Evolutionary conservation across 2,888 invertebrate species (phyloP).

Genomic region (Timandra comae): DNA sequence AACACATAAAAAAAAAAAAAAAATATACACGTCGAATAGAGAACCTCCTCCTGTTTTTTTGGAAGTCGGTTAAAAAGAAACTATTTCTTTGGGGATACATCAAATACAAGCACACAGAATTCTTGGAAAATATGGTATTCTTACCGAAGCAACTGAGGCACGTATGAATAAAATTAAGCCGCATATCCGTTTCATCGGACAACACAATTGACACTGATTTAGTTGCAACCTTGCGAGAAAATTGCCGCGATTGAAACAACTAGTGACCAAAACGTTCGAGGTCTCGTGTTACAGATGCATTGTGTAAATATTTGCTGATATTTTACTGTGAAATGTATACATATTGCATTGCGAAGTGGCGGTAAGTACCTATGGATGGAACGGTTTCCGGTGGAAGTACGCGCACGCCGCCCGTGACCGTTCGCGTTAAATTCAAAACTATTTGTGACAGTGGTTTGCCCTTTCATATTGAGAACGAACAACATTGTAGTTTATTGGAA

Average conservation of each 20-base stretch:
- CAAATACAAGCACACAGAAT: too few relatives aligned
- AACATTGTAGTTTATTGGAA: neutral
- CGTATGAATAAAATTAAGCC: slow-evolving; percentile 27
- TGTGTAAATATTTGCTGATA: slow-evolving; percentile 3
- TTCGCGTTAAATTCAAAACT: slow-evolving; percentile 18
- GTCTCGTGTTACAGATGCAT: slow-evolving; percentile 36
- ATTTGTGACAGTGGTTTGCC: slow-evolving; percentile 4
- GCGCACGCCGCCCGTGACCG: slow-evolving; percentile 68
- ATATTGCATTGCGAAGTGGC: slow-evolving; percentile 26
- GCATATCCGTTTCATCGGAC: slow-evolving; percentile 34
- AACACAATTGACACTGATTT: slow-evolving; percentile 53
- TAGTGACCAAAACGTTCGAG: slow-evolving; percentile 30
- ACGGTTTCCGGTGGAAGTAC: slow-evolving; percentile 71
- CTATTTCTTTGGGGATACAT: too few relatives aligned
- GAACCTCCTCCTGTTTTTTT: too few relatives aligned
- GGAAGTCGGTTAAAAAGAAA: too few relatives aligned
- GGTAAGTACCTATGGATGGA: slow-evolving; percentile 48
- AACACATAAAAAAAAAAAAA: too few relatives aligned
- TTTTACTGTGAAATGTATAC: slow-evolving; percentile 28
- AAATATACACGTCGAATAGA: too few relatives aligned
- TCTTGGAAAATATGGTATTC: too few relatives aligned
- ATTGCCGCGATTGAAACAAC: slow-evolving; percentile 38
- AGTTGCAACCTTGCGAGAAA: slow-evolving; percentile 45
- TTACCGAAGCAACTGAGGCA: slow-evolving; percentile 36
- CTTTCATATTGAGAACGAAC: neutral